Evolutionary conservation across 1,140 invertebrate genomes (phyloP).

Genomic region (Oryzaephilus surinamensis): DNA sequence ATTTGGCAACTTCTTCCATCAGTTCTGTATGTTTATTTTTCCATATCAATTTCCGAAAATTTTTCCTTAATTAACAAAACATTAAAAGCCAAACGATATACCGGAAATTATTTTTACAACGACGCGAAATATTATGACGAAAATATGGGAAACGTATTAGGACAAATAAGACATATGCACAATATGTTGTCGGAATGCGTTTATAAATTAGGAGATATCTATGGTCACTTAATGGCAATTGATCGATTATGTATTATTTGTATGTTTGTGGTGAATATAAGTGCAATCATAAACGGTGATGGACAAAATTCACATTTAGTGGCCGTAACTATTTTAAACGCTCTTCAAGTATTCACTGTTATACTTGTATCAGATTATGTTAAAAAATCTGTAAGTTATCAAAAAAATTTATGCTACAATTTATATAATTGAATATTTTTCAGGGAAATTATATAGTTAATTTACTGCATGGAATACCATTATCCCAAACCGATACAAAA

Average conservation of each 20-base stretch:
- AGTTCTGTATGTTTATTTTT: conserved; percentile 15
- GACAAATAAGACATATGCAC: conserved; percentile 14
- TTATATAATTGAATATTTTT: conserved; percentile 7
- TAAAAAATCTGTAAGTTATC: conserved; percentile 4
- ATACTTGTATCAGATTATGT: conserved; percentile 5
- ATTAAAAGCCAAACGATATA: conserved; percentile 4
- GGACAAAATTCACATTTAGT: conserved; percentile 4
- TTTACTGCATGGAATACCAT: conserved; percentile 16
- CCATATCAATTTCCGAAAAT: conserved; percentile 11
- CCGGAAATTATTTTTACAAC: conserved; percentile 2
- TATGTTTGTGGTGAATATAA: conserved; percentile 12
- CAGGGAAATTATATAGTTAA: conserved; percentile 15
- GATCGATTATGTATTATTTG: conserved; percentile 13
- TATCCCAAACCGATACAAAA: conserved; percentile 9
- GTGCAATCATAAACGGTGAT: conserved; percentile 4
- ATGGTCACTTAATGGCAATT: conserved; percentile 16
- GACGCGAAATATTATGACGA: conserved; percentile 1
- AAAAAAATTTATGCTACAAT: too few relatives aligned
- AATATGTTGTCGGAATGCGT: conserved; percentile 14
- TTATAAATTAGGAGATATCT: conserved; percentile 11
- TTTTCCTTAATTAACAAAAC: conserved; percentile 17
- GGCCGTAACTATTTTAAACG: conserved; percentile 3
- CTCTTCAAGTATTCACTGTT: neutral
- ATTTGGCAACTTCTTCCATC: conserved; percentile 15
- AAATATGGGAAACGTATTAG: conserved; percentile 7